Conservation (phyloP, 2,797 vertebrate species). For the Xyrichtys novacula region DNA sequence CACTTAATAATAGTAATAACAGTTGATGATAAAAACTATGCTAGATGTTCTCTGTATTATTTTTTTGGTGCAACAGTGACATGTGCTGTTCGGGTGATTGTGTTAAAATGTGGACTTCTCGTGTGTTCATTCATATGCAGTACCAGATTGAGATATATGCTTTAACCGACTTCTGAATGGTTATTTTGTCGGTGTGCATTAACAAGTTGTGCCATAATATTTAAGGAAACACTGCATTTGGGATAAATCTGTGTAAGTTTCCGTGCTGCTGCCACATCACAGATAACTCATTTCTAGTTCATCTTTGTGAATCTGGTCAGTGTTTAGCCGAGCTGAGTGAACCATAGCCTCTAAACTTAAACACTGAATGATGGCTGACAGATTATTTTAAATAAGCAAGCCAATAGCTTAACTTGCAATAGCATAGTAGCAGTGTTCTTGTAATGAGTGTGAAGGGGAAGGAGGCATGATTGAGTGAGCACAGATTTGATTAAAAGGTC, state of each 20-base stretch:
- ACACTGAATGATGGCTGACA: not conserved
- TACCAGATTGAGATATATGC: conserved; percentile 57
- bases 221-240: conserved; percentile 32
- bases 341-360: not conserved
- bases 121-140: conserved; percentile 68
- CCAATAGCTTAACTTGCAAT: not conserved
- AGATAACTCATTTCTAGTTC: conserved; percentile 8
- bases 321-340: conserved; percentile 9
- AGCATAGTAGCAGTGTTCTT: too few relatives aligned
- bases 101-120: conserved; percentile 65
- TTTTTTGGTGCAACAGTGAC: conserved; percentile 71
- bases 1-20: conserved; percentile 30
- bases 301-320: not conserved
- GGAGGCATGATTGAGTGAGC: not conserved
- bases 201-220: conserved; percentile 55
- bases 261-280: conserved; percentile 3
- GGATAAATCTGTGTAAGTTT: conserved; percentile 15
- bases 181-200: conserved; percentile 56
- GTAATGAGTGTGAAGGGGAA: not conserved
- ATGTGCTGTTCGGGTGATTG: conserved; percentile 72
- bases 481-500: too few relatives aligned
- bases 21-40: conserved; percentile 55
- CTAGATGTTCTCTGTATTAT: conserved; percentile 73
- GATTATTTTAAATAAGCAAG: too few relatives aligned
- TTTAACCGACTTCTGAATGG: conserved; percentile 72